Percentiles rank a stretch among this genome's conserved stretches.
phyloP scores from a whole-genome alignment of 2,113 vertebrate genomes.

The Tretioscincus oriximinensis region DNA sequence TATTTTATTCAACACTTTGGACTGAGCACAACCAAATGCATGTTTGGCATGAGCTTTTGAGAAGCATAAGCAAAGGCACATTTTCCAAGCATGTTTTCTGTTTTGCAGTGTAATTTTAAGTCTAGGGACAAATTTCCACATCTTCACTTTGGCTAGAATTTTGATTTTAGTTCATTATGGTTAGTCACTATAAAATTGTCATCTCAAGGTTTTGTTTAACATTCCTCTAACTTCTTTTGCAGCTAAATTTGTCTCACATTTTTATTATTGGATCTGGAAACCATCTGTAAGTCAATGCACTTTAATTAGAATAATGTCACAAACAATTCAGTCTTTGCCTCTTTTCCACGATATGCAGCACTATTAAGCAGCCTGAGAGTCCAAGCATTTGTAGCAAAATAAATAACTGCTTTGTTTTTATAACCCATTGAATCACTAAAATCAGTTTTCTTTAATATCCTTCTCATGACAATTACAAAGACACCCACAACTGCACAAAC shows the following conservation, averaged over 20 bases:
- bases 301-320: conserved; percentile 10
- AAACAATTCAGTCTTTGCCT: background rate
- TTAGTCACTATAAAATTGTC: conserved; percentile 1
- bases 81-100: conserved; percentile 16
- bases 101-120: conserved; percentile 2
- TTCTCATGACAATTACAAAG: conserved; percentile 15
- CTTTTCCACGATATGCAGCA: conserved; percentile 11
- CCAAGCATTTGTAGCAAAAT: background rate
- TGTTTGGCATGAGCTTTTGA: background rate
- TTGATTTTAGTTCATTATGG: conserved; percentile 2
- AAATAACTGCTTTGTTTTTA: background rate
- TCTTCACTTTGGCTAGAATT: background rate
- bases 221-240: background rate
- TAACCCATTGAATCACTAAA: background rate
- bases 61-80: background rate
- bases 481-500: background rate
- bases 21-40: background rate
- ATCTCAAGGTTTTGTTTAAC: background rate
- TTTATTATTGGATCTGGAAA: conserved; percentile 4
- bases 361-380: background rate
- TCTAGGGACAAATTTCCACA: conserved; percentile 9
- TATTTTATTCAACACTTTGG: background rate
- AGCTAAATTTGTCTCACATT: conserved; percentile 3
- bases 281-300: background rate
- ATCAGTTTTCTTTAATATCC: background rate